Evolutionary conservation across 2,888 invertebrate genomes (phyloP), one percentile per base, ranked within the genome.

Genomic region (Lampropteryx suffumata): DNA sequence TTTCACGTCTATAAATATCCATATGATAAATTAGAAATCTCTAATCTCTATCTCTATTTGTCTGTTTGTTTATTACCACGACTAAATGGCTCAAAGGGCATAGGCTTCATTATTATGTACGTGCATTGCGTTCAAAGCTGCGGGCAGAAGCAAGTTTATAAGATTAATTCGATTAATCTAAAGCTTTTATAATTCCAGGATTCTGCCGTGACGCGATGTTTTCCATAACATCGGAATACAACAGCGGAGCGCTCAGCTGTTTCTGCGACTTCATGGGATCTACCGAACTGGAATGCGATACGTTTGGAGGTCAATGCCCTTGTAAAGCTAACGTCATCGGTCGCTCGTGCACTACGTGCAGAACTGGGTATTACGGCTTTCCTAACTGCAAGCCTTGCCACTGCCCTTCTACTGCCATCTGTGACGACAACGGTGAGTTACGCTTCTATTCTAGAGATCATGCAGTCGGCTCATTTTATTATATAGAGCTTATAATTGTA

Each of bases 221-320:
- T 83, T 97, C 99, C 0, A 92, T 99, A 62, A 98, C 99, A 0
- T 93, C 98, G 0, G 96, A 97, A 51, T 99, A 98, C 88, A 99
- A 99, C 82, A 95, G 95, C 62, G 98, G 98, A 0, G 98, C 99
- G 0, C 77, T 97, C 32, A 92, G 94, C 0, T 99, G 99, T 69
- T 92, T 94, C 57, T 99, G 99, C 76, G 95, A 98, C 77, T 94
- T 94, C 66, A 94, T 94, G 50, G 99, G 99, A 0, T 96, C 98
- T 0, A 92, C 91, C 0, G 89, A 92, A 41, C 95, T 98, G 73
- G 95, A 96, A 65, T 99, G 99, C 76, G 94, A 96, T 57, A 93
- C 94, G 29, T 99, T 98, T 77, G 99, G 99, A 0, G 99, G 99
- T 0, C 98, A 99, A 80, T 99, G 99, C 78, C 93, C 94, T 3